Conservation (phyloP, 2,888 invertebrate species). For the Schizaphis graminum region DNA sequence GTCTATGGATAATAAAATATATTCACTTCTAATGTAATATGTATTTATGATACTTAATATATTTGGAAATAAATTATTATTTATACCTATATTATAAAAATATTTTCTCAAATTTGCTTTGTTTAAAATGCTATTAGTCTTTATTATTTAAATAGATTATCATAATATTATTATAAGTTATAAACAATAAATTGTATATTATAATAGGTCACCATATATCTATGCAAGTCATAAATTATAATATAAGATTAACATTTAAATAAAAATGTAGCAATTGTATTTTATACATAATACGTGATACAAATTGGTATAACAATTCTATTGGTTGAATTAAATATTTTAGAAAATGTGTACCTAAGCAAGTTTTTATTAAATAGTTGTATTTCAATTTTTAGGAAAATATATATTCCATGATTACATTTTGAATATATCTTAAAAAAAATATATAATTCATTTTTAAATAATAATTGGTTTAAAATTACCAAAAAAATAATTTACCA, state of each 20-base stretch:
- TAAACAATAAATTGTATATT: slow-evolving; percentile 27
- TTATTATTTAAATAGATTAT: not conserved
- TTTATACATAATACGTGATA: not conserved
- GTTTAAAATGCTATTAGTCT: slow-evolving; percentile 30
- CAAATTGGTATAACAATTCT: too few relatives aligned
- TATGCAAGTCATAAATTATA: not conserved
- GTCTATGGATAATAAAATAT: not conserved
- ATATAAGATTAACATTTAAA: not conserved
- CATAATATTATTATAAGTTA: not conserved
- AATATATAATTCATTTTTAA: not conserved
- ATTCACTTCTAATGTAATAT: not conserved
- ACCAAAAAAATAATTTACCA: not conserved
- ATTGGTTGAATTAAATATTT: not conserved
- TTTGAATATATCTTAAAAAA: not conserved
- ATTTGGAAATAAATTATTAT: not conserved
- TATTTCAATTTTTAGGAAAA: not conserved
- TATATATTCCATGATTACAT: not conserved
- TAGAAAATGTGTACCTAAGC: not conserved
- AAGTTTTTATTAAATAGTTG: not conserved
- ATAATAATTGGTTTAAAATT: not conserved
- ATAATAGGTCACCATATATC: not conserved
- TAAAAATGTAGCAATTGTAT: not conserved
- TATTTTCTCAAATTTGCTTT: not conserved
- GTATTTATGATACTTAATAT: not conserved
- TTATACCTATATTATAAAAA: not conserved